Evolutionary conservation across 1,140 invertebrate species (phyloP), one percentile per base, ranked within the genome.

Genomic region (Ostrea denselamellosa): DNA sequence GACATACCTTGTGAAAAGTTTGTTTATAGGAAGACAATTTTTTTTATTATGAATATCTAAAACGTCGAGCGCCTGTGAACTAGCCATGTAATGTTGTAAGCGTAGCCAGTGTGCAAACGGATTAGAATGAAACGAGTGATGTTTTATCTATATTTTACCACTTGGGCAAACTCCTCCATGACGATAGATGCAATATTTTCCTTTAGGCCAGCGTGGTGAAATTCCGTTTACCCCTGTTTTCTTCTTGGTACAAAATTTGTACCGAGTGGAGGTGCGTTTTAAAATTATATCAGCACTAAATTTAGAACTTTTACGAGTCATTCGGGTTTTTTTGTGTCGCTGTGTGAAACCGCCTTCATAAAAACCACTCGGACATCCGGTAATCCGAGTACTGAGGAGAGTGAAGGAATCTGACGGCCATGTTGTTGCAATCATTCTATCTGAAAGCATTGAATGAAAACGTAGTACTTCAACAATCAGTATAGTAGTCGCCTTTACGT

Each of bases 191-290:
- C 82, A 83, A 34, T 83, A 83, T 83, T 54, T 83, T 53, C 82
- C 82, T 83, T 34, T 44, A 10, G 82, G 82, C 82, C 82, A 83
- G n/a, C 19, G n/a, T 9, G 28, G 51, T 83, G 82, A 83, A 52
- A 52, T 83, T 3, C 34, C 82, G 25, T 52, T 53, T n/a, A 52
- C 14, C 7, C 25, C 44, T 8, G 82, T 83, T 83, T 83, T 54
- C 44, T 53, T 52, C 9, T 83, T 83, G 14, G 82, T 83, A 54
- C 82, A 83, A 83, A 83, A 83, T n/a, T 83, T 52, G 52, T 83
- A 83, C 10, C 17, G 4, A 22, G 82, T 83, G n/a, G 17, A 83
- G 19, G 52, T 53, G n/a, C 17, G 44, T 83, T 83, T 34, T 28
- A 44, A 53, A 10, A 83, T 83, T n/a, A 83, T n/a, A 8, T 83